A percentile compares a stretch with the other conserved stretches of the same genome.
Evolutionary conservation across 2,113 vertebrate species (phyloP).

Genomic region (human (Homo sapiens)): GRCh38 chr3:2321001-2321500

Average conservation of each 20-base stretch:
- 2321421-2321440: neutral
- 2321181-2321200: slow-evolving; percentile 4
- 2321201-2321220: neutral
- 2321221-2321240: neutral
- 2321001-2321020: neutral
- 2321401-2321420: neutral
- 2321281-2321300: neutral
- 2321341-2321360: neutral
- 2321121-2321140: neutral
- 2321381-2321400: neutral
- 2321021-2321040: neutral
- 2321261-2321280: neutral
- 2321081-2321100: neutral
- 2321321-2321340: neutral
- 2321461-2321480: neutral
- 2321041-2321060: neutral
- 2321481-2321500: neutral
- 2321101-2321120: neutral
- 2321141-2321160: neutral
- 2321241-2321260: neutral
- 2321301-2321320: neutral
- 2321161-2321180: slow-evolving; percentile 32
- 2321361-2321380: neutral
- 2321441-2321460: neutral
- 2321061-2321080: neutral